phyloP scores from a whole-genome alignment of 1,140 invertebrate genomes.

The Leptonema lineaticorne region DNA sequence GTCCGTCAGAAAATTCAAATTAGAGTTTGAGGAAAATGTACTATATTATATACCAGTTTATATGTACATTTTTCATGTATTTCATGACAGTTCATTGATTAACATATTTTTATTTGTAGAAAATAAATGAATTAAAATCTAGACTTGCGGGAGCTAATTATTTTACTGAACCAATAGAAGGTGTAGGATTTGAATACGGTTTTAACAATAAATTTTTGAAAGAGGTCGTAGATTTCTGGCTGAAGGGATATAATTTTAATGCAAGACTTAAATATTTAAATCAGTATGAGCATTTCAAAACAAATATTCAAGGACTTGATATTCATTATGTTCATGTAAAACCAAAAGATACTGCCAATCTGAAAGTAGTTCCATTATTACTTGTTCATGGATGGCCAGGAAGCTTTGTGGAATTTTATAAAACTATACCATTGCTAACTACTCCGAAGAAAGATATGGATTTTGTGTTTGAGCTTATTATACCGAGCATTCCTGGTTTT shows the following conservation, averaged over 20 bases:
- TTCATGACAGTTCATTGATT: neutral
- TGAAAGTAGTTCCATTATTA: slow-evolving; percentile 68
- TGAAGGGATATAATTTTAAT: slow-evolving; percentile 72
- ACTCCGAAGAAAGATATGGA: slow-evolving; percentile 57
- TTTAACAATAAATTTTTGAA: slow-evolving; percentile 70
- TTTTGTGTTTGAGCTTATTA: slow-evolving; percentile 78
- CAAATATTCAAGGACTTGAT: slow-evolving; percentile 70
- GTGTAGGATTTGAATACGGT: slow-evolving; percentile 73
- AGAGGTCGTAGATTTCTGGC: slow-evolving; percentile 70
- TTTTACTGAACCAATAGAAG: slow-evolving; percentile 63
- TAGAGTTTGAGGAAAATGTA: slow-evolving; percentile 56
- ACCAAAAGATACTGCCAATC: slow-evolving; percentile 46
- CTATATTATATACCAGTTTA: slow-evolving; percentile 28
- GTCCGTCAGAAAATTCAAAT: slow-evolving; percentile 53
- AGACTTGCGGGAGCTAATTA: slow-evolving; percentile 58
- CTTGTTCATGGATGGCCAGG: slow-evolving; percentile 91
- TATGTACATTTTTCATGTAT: neutral
- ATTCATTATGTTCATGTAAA: slow-evolving; percentile 74
- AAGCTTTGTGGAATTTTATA: slow-evolving; percentile 82
- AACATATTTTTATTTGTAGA: slow-evolving; percentile 48
- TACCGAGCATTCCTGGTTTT: slow-evolving; percentile 81
- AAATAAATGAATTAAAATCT: slow-evolving; percentile 62
- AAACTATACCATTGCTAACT: slow-evolving; percentile 72
- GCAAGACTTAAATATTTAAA: slow-evolving; percentile 69
- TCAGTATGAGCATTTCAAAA: slow-evolving; percentile 70